A percentile compares a stretch with the other conserved stretches of the same genome.
Evolutionary conservation across 2,113 vertebrate species (phyloP).

Genomic region (Sinocyclocheilus anophthalmus): DNA sequence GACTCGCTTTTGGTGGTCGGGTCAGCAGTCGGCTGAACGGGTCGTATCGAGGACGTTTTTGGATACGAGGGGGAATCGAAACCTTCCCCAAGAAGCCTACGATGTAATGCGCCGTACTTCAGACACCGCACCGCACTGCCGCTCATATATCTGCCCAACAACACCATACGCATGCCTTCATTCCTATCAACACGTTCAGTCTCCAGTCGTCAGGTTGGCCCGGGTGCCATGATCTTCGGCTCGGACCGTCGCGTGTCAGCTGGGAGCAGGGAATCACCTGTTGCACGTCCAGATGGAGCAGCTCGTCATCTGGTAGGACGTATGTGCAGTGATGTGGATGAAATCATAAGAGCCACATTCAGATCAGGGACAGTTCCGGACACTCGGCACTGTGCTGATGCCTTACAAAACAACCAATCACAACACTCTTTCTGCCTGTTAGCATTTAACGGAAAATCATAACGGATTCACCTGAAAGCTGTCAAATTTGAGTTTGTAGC

Average conservation of each 20-base stretch:
- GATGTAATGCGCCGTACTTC: no score
- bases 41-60: no score
- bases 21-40: no score
- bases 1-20: no score
- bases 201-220: neutral
- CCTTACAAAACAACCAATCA: conserved; percentile 65
- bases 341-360: conserved; percentile 88
- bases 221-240: conserved; percentile 82
- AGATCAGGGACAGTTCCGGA: conserved; percentile 86
- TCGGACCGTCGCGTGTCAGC: conserved; percentile 83
- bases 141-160: no score
- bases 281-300: conserved; percentile 87
- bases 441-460: no score
- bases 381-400: conserved; percentile 88
- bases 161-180: no score
- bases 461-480: no score
- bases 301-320: conserved; percentile 90
- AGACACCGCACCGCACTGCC: no score
- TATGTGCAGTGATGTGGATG: conserved; percentile 90
- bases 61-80: no score
- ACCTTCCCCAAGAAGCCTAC: no score
- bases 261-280: conserved; percentile 87
- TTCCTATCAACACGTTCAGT: neutral
- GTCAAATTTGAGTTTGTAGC: no score
- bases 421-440: neutral